These are phyloP conservation scores for Nautilus pompilius DNA, from an alignment of 1,140 invertebrate species.

Conservation along the genomic window DNA sequence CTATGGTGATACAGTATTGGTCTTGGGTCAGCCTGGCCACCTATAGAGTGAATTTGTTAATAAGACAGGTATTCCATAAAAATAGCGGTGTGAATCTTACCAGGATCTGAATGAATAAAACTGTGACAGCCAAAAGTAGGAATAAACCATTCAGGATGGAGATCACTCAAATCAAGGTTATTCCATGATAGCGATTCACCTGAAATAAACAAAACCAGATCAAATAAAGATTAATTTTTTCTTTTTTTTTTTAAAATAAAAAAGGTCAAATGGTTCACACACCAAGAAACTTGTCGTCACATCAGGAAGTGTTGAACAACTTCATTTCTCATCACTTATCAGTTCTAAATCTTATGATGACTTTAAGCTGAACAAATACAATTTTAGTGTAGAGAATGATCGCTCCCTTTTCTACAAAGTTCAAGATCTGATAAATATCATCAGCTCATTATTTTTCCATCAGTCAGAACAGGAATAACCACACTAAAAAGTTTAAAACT, in stretches of 20 bases:
- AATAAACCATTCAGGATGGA: slow-evolving; percentile 30
- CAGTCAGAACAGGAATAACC: too few relatives aligned
- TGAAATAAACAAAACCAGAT: slow-evolving; percentile 9
- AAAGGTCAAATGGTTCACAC: not conserved
- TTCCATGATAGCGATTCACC: slow-evolving; percentile 27
- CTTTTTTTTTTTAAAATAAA: not conserved
- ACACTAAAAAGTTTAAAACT: too few relatives aligned
- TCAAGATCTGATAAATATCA: too few relatives aligned
- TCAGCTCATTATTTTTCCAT: too few relatives aligned
- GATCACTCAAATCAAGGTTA: slow-evolving; percentile 19
- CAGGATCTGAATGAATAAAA: too few relatives aligned
- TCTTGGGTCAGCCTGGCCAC: too few relatives aligned
- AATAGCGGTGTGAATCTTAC: too few relatives aligned
- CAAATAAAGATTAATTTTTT: not conserved
- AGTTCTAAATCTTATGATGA: not conserved
- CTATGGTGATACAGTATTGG: too few relatives aligned
- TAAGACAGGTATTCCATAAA: too few relatives aligned
- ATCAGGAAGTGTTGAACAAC: not conserved
- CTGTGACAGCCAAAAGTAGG: slow-evolving; percentile 12
- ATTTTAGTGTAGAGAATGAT: not conserved
- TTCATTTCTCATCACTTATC: not conserved
- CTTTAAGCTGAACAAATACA: not conserved
- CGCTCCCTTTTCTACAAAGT: too few relatives aligned
- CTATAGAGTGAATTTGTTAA: too few relatives aligned
- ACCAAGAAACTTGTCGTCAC: not conserved